Percentiles rank a stretch among this genome's conserved stretches.
Evolutionary conservation across 2,113 vertebrate species (phyloP).

Genomic region (Phasianus colchicus): DNA sequence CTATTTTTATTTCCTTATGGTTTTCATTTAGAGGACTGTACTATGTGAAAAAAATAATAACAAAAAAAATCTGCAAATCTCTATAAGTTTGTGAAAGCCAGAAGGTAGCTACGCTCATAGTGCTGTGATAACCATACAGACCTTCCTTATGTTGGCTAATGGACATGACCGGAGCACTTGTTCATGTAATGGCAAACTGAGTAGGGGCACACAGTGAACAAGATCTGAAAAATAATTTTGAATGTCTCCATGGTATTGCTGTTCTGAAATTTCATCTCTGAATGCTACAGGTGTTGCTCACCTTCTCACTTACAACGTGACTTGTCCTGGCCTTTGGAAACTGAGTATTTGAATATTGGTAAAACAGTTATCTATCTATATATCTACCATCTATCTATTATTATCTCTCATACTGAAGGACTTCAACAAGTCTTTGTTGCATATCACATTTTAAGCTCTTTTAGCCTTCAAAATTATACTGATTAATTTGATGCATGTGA

Average conservation of each 20-base stretch:
- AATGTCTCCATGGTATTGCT: neutral
- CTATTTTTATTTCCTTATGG: neutral
- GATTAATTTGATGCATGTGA: conserved; percentile 1
- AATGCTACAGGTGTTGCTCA: neutral
- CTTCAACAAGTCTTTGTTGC: neutral
- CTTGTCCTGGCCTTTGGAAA: neutral
- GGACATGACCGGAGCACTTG: neutral
- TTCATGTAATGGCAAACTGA: neutral
- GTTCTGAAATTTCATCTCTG: conserved; percentile 15
- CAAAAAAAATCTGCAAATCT: neutral
- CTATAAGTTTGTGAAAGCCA: neutral
- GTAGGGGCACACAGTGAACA: neutral
- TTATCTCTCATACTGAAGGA: neutral
- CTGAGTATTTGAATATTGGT: neutral
- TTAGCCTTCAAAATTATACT: conserved; percentile 23
- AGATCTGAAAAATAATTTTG: conserved; percentile 14
- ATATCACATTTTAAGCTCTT: conserved; percentile 3
- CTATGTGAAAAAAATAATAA: neutral
- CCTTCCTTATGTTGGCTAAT: neutral
- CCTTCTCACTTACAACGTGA: neutral
- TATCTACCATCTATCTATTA: too few species aligned
- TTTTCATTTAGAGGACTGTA: neutral
- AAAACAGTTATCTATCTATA: neutral
- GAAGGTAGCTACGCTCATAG: neutral
- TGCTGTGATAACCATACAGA: neutral